Evolutionary conservation across 2,797 vertebrate species (phyloP).

Genomic region (Microhierax caerulescens): DNA sequence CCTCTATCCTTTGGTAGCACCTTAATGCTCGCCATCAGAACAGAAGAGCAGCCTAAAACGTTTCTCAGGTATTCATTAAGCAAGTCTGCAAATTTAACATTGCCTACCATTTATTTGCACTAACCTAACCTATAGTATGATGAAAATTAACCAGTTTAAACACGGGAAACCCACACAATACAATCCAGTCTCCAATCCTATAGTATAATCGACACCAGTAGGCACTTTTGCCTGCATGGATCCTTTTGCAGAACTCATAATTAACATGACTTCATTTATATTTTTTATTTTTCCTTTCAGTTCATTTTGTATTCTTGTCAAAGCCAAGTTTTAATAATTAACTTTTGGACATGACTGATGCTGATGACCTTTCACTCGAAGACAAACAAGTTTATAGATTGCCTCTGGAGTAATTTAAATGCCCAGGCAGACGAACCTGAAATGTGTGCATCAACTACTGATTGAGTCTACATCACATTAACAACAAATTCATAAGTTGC

Average conservation of each 20-base stretch:
- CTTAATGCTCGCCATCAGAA: neutral
- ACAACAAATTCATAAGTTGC: neutral
- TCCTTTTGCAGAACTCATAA: neutral
- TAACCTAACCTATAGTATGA: neutral
- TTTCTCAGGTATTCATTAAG: neutral
- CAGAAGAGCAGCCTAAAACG: neutral
- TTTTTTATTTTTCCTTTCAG: neutral
- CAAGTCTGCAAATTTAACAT: neutral
- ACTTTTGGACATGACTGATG: neutral
- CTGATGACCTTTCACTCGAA: slow-evolving; percentile 1
- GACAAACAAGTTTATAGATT: neutral
- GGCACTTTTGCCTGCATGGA: neutral
- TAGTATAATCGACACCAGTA: neutral
- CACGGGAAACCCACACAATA: neutral
- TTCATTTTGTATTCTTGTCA: neutral
- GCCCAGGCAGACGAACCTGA: neutral
- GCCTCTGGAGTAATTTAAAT: neutral
- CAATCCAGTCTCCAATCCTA: neutral
- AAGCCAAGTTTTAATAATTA: slow-evolving; percentile 3
- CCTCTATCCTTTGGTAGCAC: neutral
- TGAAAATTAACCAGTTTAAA: neutral
- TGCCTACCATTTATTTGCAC: neutral
- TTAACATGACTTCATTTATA: neutral
- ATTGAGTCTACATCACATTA: neutral
- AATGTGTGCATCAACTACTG: neutral